These are phyloP conservation scores for Scaptomyza pallida DNA, from an alignment of 1,140 invertebrate genomes.

Conservation along the genomic window DNA sequence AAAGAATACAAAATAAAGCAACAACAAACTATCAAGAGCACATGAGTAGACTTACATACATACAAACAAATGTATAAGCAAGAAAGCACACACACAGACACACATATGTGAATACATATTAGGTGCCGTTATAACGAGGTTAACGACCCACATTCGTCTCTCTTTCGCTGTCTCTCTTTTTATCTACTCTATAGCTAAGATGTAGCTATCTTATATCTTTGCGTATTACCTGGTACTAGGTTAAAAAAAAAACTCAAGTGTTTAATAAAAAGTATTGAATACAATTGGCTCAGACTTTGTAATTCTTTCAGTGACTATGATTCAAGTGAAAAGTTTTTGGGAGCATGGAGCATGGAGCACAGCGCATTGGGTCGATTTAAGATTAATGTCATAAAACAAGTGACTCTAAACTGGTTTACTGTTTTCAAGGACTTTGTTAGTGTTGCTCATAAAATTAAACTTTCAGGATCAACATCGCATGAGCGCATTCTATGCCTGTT, in stretches of 20 bases:
- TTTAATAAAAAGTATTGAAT: conserved; percentile 76
- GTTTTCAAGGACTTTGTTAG: conserved; percentile 74
- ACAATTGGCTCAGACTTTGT: conserved; percentile 47
- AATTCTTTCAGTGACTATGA: conserved; percentile 7
- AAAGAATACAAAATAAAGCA: conserved; percentile 61
- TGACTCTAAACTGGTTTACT: conserved; percentile 68
- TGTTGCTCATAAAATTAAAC: conserved; percentile 33
- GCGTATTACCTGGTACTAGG: conserved; percentile 6
- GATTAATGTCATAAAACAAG: conserved; percentile 69
- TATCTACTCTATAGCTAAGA: conserved; percentile 20
- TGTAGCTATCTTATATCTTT: conserved; percentile 21
- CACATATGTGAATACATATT: conserved; percentile 32
- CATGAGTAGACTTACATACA: conserved; percentile 19
- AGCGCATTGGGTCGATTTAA: conserved; percentile 47
- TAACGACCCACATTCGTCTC: conserved; percentile 71
- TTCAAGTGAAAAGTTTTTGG: conserved; percentile 61
- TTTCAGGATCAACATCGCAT: conserved; percentile 15
- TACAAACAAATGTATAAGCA: conserved; percentile 16
- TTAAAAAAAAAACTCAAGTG: conserved; percentile 52
- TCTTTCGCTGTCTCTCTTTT: conserved; percentile 27
- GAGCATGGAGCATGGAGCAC: conserved; percentile 56
- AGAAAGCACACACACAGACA: no score
- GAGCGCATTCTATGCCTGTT: no score
- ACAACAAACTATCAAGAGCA: conserved; percentile 77
- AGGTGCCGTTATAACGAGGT: conserved; percentile 81